Evolutionary conservation across 1,140 invertebrate species (phyloP).

Genomic region (Chrysopa pallens): DNA sequence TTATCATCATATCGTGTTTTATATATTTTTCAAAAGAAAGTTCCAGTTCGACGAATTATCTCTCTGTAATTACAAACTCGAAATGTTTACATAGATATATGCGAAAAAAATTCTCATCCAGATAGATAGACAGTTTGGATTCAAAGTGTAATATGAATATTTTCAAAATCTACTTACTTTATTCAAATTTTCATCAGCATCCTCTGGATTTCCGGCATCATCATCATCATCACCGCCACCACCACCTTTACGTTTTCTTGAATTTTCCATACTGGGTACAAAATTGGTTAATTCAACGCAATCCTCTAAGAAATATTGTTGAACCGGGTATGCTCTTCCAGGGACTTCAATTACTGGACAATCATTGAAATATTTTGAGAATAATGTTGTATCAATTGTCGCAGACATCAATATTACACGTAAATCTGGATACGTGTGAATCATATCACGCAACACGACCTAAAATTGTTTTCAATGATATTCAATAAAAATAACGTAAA

Average conservation of each 20-base stretch:
- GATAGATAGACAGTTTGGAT: too few relatives aligned
- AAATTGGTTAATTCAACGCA: conserved; percentile 68
- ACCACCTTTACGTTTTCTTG: conserved; percentile 33
- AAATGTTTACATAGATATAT: too few relatives aligned
- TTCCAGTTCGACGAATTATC: too few relatives aligned
- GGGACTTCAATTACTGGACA: conserved; percentile 69
- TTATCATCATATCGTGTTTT: too few relatives aligned
- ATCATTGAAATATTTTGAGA: conserved; percentile 78
- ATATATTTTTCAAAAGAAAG: too few relatives aligned
- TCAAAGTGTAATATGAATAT: too few relatives aligned
- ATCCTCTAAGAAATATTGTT: conserved; percentile 83
- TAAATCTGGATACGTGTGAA: conserved; percentile 74
- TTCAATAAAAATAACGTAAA: background rate
- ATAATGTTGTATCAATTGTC: conserved; percentile 82
- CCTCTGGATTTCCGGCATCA: conserved; percentile 29
- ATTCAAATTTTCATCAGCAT: conserved; percentile 65
- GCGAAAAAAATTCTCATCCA: too few relatives aligned
- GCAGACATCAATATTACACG: conserved; percentile 94
- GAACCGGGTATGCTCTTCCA: conserved; percentile 62
- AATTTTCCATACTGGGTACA: conserved; percentile 49
- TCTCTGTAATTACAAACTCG: too few relatives aligned
- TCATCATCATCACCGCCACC: conserved; percentile 35
- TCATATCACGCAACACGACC: conserved; percentile 77
- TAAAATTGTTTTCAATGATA: conserved; percentile 1
- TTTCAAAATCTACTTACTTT: too few relatives aligned